Evolutionary conservation across 1,140 invertebrate species (phyloP).

Genomic region (Lethrus apterus): DNA sequence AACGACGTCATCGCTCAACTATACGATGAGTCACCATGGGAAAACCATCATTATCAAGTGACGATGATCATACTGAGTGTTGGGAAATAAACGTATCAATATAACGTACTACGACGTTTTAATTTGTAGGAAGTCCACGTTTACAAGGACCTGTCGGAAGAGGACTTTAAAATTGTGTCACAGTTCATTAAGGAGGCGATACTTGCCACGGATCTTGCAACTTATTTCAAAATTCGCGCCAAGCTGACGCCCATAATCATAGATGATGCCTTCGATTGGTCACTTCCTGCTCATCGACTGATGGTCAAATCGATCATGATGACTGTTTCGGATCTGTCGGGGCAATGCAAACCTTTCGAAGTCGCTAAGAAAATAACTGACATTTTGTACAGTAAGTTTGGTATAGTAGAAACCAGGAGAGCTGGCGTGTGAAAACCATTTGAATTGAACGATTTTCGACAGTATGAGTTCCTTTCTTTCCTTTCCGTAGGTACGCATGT

Average conservation of each 20-base stretch:
- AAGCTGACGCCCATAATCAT: slow-evolving; percentile 39
- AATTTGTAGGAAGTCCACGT: slow-evolving; percentile 16
- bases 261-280: slow-evolving; percentile 42
- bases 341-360: slow-evolving; percentile 47
- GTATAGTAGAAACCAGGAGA: no score
- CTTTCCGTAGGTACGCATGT: no score
- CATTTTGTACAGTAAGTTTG: slow-evolving; percentile 43
- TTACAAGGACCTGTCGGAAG: slow-evolving; percentile 17
- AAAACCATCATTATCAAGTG: slow-evolving; percentile 50
- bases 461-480: no score
- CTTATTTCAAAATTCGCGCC: slow-evolving; percentile 45
- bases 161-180: slow-evolving; percentile 24
- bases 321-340: slow-evolving; percentile 51
- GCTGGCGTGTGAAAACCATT: no score
- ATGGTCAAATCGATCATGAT: slow-evolving; percentile 49
- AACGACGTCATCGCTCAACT: slow-evolving; percentile 45
- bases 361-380: slow-evolving; percentile 45
- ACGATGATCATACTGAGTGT: slow-evolving; percentile 47
- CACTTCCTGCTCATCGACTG: slow-evolving; percentile 39
- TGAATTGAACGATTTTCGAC: no score
- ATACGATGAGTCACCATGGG: slow-evolving; percentile 47
- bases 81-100: slow-evolving; percentile 16
- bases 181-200: slow-evolving; percentile 48
- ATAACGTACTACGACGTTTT: background rate
- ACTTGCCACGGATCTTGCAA: slow-evolving; percentile 48